Base-by-base conservation (phyloP, 2,113 vertebrate species). In the Hydrolagus affinis region DNA sequence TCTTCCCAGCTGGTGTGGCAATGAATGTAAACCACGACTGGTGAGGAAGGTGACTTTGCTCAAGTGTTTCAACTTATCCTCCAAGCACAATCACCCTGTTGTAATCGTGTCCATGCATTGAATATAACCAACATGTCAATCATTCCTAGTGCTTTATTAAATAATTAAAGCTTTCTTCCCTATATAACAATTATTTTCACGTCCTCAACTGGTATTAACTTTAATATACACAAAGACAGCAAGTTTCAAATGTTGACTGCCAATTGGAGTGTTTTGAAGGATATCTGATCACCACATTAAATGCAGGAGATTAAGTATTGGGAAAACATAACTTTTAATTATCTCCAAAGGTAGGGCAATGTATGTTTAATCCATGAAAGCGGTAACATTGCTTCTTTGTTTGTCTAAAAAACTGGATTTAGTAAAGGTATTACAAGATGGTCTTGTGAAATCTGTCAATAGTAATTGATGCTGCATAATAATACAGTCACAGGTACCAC, bases 311-410 rank as follows among this genome's bases (percentile, higher is more conserved):
- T 66, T 66, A 83, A 62, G 8, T 30, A 17, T 3, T 66, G 17
- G n/a, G 25, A 83, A 32, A 32, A 32, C 17, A 60, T 19, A 68
- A 19, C 25, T 66, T 77, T 66, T 32, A 66, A 83, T 32, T 83
- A 68, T 66, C 60, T 83, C 66, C 62, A 83, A 83, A 83, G 66
- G 30, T 11, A 68, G 60, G 25, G 11, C 11, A 23, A 80, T 80
- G 8, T 21, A 28, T 10, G 62, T 32, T 19, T 17, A 66, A 60
- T 62, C 8, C 1, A 17, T 32, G 60, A 60, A 64, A 30, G 59
- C 23, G 28, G 23, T 80, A 64, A 66, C 75, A 80, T 80, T 80
- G 59, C 62, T 19, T 66, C 78, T 83, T 83, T 83, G 78, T 68
- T 32, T 83, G 77, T 9, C 25, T 66, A 66, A 77, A 77, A 60